Base-by-base conservation (phyloP, 2,888 invertebrate genomes). In the Chaitophorus viminalis region DNA sequence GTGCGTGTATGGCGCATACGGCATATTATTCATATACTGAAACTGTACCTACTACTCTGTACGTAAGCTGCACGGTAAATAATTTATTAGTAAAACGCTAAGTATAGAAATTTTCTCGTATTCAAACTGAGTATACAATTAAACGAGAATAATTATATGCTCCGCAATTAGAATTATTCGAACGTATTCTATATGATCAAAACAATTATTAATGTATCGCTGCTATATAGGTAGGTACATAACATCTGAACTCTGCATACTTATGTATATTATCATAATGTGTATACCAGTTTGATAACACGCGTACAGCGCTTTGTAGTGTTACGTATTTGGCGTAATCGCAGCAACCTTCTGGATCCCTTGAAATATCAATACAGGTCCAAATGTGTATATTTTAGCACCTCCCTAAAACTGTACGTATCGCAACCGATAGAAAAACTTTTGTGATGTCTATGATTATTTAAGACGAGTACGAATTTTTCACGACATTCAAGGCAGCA, bases 81-180 rank as follows among this genome's bases (percentile, higher is more conserved):
- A 72, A 72, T 82, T 82, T 72, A 82, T 54, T n/a, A 52, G n/a
- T 3, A 1, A 3, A 21, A 81, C 31, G 46, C 70, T 31, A 72
- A 82, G 54, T 72, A 72, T 70, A 70, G n/a, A n/a, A 72, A 72
- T 72, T 6, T 17, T 52, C 18, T 29, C 82, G 33, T 33, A 54
- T 72, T 82, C 82, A 82, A 31, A 82, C 74, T n/a, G 39, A 39
- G 25, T 83, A 25, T 75, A 39, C 36, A 39, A 72, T 72, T 52
- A 52, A 54, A 36, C 72, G 82, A 17, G 33, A 82, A 72, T 72
- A 33, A 83, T 82, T 60, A 60, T 75, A 83, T 54, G 36, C 18
- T 2, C 72, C 18, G 36, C 60, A 60, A 5, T 60, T 74, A 74
- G 36, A 74, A 82, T 54, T 29, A 74, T 82, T 36, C 17, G 54